phyloP scores from a whole-genome alignment of 2,113 vertebrate species.

The Rhynchomys soricoides region DNA sequence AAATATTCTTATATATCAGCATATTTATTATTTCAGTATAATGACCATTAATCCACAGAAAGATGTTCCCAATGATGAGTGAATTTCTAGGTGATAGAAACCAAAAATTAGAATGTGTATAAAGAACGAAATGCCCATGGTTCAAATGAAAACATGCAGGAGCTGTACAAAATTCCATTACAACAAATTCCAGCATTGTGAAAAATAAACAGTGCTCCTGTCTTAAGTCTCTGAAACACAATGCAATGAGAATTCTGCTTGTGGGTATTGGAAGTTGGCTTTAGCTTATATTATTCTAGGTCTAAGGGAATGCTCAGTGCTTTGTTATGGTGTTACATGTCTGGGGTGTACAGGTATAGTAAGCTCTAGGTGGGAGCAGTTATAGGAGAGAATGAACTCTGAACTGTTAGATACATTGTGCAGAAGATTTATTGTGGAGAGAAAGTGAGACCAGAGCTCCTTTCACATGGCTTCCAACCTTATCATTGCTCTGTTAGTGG shows the following conservation, averaged over 20 bases:
- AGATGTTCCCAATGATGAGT: not conserved
- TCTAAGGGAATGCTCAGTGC: accelerated
- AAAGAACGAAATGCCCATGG: not conserved
- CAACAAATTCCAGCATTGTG: not conserved
- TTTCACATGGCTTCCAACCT: not conserved
- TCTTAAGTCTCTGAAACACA: not conserved
- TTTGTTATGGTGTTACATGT: accelerated
- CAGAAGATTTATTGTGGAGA: not conserved
- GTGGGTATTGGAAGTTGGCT: not conserved
- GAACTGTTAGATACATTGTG: too few relatives aligned
- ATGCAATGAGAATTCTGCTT: too few relatives aligned
- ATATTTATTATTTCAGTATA: not conserved
- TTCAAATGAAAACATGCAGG: not conserved
- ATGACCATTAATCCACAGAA: not conserved
- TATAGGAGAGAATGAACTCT: not conserved
- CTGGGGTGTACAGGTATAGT: accelerated
- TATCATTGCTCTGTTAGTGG: not conserved
- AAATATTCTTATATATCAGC: not conserved
- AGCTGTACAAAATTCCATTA: not conserved
- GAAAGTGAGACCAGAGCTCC: not conserved
- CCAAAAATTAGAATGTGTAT: not conserved
- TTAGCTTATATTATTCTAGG: accelerated
- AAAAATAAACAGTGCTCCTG: not conserved
- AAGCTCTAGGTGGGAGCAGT: not conserved
- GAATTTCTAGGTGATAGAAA: not conserved